Base-by-base conservation (phyloP, 1,140 invertebrate genomes). In the Drosophila pandora region DNA sequence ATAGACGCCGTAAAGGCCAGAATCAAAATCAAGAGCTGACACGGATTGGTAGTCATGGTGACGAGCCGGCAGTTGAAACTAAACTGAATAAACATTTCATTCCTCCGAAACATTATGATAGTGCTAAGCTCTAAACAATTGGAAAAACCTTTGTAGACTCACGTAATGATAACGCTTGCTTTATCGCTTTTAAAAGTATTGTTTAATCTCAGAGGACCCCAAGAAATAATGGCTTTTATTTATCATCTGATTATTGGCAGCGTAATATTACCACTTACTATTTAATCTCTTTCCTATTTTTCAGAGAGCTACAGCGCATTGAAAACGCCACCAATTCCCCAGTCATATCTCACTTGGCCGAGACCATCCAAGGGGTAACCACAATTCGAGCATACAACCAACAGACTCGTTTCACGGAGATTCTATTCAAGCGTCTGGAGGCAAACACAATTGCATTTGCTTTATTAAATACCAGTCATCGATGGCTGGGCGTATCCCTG, bases 401-500 rank as follows among this genome's bases (percentile, higher is more conserved):
- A 75, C 94, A 96, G 76, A 76, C 92, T 43, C 91, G 93, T 61
- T 95, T 97, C 88, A 94, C 93, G 39, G 91, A 94, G 28, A 92
- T 93, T 50, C 93, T 96, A 65, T 93, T 95, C 76, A 92, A 93
- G 25, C 93, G 94, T 45, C 93, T 97, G 23, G 95, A 97, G 87
- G 90, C 90, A 9, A 96, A 97, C 88, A 95, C 96, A 52, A 94
- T 95, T 72, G 95, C 96, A 3, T 95, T 96, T 87, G 92, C 97
- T 2, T 94, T 97, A 60, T 92, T 96, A 47, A 96, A 97, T 79
- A 94, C 95, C 1, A 95, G 95, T 28, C 96, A 96, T 89, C 93
- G 96, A 64, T 97, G 96, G 96, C 93, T 97, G 2, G 96, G 96
- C 13, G 94, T 97, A 45, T 94, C 94, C 70, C 82, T 97, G 92